Conservation (phyloP, 2,113 vertebrate species). For the Xerus inauris region DNA sequence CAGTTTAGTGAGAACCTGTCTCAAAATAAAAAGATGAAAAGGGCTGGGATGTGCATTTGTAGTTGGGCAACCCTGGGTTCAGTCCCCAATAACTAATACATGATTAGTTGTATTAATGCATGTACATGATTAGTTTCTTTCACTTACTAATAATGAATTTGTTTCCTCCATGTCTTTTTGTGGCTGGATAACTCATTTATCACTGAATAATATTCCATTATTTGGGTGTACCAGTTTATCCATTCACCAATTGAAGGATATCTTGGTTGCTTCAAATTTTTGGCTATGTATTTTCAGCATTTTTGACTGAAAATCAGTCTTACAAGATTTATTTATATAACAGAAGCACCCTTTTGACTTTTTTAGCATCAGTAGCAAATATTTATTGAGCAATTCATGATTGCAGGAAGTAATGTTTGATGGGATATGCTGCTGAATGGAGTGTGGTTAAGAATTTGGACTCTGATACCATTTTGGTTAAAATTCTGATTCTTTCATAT, state of each 20-base stretch:
- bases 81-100: background rate
- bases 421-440: background rate
- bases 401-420: background rate
- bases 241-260: background rate
- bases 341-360: background rate
- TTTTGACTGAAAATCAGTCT: slow-evolving; percentile 32
- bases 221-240: background rate
- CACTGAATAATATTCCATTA: slow-evolving; percentile 3
- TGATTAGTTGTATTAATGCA: too few species aligned
- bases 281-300: background rate
- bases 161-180: background rate
- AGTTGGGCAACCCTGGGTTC: background rate
- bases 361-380: background rate
- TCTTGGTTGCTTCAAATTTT: slow-evolving; percentile 3
- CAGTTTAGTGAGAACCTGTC: background rate
- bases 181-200: background rate
- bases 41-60: background rate
- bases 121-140: background rate
- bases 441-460: background rate
- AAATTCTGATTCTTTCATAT: background rate
- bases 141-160: background rate
- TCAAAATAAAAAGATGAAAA: background rate
- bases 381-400: background rate
- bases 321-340: background rate
- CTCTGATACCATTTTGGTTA: background rate